Base-by-base conservation (phyloP, 2,888 invertebrate species). In the Campoplex nolae region DNA sequence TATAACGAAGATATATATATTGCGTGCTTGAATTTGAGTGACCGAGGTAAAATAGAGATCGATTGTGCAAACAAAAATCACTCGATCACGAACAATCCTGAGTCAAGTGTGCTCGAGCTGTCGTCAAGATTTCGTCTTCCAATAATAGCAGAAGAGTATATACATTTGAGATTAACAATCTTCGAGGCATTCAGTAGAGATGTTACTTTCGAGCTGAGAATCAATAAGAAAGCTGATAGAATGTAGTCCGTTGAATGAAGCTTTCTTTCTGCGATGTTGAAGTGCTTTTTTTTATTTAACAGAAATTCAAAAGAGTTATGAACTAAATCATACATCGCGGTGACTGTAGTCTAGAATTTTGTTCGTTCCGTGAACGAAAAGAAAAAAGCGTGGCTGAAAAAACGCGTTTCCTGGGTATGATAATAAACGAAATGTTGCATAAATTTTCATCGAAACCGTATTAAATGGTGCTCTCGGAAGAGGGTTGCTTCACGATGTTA, bases 31-130 rank as follows among this genome's bases (percentile, higher is more conserved):
- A 28, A 32, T 76, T 77, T 13, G 32, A 48, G 23, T 13, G 68
- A 23, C 28, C n/a, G 9, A 58, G 38, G 35, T 38, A 18, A 28
- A 54, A 71, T 62, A 16, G 77, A 71, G 42, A 65, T 83, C 67
- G 45, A 78, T 67, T 42, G 65, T 38, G 38, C 71, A 62, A 83
- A 42, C 71, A 71, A 71, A 73, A 76, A 56, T 79, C 45, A 71
- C 58, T 58, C 45, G n/a, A 45, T 45, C 45, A 28, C 42, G 54
- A 13, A 6, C n/a, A 35, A 77, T 23, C 18, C 54, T 58, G 48
- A 7, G 54, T 48, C 42, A 67, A 51, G 38, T 38, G 23, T 54
- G 67, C 78, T 67, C n/a, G 28, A 68, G 42, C 56, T 70, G 38
- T 71, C 45, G 13, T 51, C 1, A 16, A 71, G 48, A 80, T 80